A percentile compares a stretch with the other conserved stretches of the same genome.
These are phyloP conservation scores for Eupithecia subumbrata DNA, from an alignment of 2,888 invertebrate genomes.

Conservation along the genomic window DNA sequence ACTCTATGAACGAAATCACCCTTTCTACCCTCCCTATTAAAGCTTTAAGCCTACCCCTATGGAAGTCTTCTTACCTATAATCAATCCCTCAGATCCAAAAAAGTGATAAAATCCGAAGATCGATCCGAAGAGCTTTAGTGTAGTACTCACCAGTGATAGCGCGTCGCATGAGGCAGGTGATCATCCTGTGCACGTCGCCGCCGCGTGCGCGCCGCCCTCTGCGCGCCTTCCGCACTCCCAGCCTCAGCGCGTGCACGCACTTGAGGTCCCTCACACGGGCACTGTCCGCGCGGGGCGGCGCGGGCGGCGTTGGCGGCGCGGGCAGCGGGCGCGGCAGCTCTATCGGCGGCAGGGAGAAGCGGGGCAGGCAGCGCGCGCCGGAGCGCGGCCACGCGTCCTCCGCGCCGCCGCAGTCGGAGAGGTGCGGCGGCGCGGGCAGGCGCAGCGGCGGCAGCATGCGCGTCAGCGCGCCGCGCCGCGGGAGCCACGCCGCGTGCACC, in stretches of 20 bases:
- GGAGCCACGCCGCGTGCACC: constrained; percentile 42
- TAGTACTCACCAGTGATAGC: constrained; percentile 51
- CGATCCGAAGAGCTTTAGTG: too few relatives aligned
- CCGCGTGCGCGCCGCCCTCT: constrained; percentile 40
- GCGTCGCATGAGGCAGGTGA: constrained; percentile 65
- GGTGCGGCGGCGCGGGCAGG: constrained; percentile 59
- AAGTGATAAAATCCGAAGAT: too few relatives aligned
- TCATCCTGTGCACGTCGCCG: constrained; percentile 60
- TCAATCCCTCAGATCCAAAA: too few relatives aligned
- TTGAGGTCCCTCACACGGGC: constrained; percentile 6
- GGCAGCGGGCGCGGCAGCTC: constrained; percentile 44
- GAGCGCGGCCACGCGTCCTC: constrained; percentile 68
- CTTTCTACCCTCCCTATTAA: too few relatives aligned
- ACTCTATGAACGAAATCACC: too few relatives aligned
- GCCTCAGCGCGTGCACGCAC: constrained; percentile 4
- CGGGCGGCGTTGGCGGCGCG: constrained; percentile 8
- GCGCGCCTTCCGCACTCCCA: constrained; percentile 22
- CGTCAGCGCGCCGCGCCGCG: constrained; percentile 60
- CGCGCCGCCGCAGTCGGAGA: constrained; percentile 46
- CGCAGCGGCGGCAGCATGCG: constrained; percentile 69
- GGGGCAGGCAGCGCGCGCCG: constrained; percentile 60
- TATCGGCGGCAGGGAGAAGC: constrained; percentile 60
- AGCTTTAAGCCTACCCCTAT: too few relatives aligned
- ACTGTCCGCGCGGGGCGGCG: background rate
- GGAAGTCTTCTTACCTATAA: too few relatives aligned